These are phyloP conservation scores for Glaucopsyche alexis DNA, from an alignment of 2,888 invertebrate genomes.

Conservation along the genomic window DNA sequence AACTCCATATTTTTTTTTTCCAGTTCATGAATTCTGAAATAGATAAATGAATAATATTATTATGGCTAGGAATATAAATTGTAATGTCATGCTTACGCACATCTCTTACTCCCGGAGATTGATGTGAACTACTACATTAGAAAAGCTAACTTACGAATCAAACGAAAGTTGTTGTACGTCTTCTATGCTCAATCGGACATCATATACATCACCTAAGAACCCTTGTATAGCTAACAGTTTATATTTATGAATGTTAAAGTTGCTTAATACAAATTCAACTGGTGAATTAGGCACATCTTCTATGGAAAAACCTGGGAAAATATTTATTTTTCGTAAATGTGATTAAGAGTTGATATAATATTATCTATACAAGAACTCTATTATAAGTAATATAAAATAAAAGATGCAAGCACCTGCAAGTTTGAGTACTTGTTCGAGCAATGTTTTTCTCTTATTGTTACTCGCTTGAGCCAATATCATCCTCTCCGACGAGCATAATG, in stretches of 20 bases:
- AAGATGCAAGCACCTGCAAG: background rate
- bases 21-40: constrained; percentile 15
- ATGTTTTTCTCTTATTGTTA: background rate
- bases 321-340: background rate
- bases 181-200: constrained; percentile 7
- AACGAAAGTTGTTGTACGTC: constrained; percentile 11
- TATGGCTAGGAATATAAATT: too few relatives aligned
- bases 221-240: constrained; percentile 2
- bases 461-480: background rate
- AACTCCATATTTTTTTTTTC: background rate
- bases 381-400: background rate
- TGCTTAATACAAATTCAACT: background rate
- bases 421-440: constrained; percentile 2
- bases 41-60: background rate
- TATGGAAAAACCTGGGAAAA: background rate
- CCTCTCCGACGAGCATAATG: background rate
- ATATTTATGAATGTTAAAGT: background rate
- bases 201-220: constrained; percentile 1
- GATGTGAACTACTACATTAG: background rate
- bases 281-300: background rate
- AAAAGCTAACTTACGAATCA: background rate
- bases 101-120: background rate
- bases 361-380: too few relatives aligned
- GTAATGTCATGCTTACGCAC: background rate
- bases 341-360: too few relatives aligned